Evolutionary conservation across 2,888 invertebrate species (phyloP), one percentile per base, ranked within the genome.

Genomic region (Catocala sponsa): DNA sequence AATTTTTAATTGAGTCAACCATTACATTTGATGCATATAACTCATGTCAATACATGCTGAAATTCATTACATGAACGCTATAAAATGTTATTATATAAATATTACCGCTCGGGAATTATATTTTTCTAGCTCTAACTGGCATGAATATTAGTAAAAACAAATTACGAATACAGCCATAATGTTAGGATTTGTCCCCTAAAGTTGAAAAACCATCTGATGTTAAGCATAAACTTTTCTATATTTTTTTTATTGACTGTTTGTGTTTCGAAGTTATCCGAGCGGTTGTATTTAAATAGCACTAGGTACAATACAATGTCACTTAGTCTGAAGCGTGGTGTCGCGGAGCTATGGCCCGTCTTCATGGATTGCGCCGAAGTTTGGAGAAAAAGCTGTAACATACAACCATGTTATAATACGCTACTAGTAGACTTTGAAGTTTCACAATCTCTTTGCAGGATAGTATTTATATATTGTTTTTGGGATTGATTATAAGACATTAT

Each of bases 351-450:
- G 15, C 12, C 2, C 56, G 41, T 59, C 67, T 79, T 93, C 89
- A 92, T 50, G 80, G 90, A 75, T 87, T 92, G 78, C 94, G 92
- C 70, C 93, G 91, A 73, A 94, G 82, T 82, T 92, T 94, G 74
- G 92, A 88, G 90, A 94, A 93, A 83, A 94, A 92, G 75, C 94
- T 94, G 93, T 69, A 88, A 88, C 84, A 87, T 64, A 76, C 59
- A 64, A 78, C 33, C 59, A 49, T 55, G 35, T 59, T 49, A 38
- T 33, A 52, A 13, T 11, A 7, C 33, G 25, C n/a, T 33, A n/a
- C 10, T 44, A 33, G 13, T 6, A 5, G 1, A 9, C 5, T 13
- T 47, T 25, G 4, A 1, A 9, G 9, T 25, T 48, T 49, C 15
- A 49, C 25, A 48, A 54, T 42, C 43, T 42, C 11, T 52, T 51